Conservation (phyloP, 2,888 invertebrate species). For the Acleris emargana region DNA sequence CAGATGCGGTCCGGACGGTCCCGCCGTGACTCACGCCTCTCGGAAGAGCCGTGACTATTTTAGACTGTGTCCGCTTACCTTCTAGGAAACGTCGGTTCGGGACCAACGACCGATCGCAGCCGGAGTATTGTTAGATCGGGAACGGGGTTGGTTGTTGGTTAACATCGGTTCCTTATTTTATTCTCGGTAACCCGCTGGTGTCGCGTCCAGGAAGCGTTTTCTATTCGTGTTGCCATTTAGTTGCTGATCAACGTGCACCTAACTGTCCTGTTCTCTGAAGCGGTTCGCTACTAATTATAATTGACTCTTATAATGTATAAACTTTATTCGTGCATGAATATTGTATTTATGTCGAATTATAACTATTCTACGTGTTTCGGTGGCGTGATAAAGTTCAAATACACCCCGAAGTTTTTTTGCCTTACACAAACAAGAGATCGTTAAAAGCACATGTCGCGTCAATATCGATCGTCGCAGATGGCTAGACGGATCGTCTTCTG, state of each 20-base stretch:
- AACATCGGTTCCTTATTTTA: constrained; percentile 66
- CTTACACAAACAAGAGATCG: constrained; percentile 26
- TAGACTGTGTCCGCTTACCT: constrained; percentile 82
- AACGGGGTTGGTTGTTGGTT: constrained; percentile 64
- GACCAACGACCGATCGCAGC: constrained; percentile 81
- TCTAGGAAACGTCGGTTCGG: constrained; percentile 75
- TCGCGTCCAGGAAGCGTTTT: constrained; percentile 54
- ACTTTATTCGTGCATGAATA: neutral
- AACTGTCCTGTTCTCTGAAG: constrained; percentile 3
- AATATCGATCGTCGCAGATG: constrained; percentile 56
- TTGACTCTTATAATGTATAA: neutral
- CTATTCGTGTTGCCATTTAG: constrained; percentile 22
- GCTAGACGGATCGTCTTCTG: constrained; percentile 62
- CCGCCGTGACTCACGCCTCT: constrained; percentile 75
- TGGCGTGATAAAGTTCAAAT: too few species aligned
- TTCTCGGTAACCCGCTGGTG: constrained; percentile 57
- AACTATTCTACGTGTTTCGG: neutral
- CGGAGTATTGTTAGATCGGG: constrained; percentile 79
- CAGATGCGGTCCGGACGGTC: constrained; percentile 77
- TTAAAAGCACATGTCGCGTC: constrained; percentile 42
- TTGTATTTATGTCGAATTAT: too few species aligned
- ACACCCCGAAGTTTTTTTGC: constrained; percentile 19
- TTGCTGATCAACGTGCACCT: constrained; percentile 24
- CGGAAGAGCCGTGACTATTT: constrained; percentile 81
- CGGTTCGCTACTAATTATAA: constrained; percentile 7